Conservation (phyloP, 2,797 vertebrate genomes). For the Leucoraja ocellata region DNA sequence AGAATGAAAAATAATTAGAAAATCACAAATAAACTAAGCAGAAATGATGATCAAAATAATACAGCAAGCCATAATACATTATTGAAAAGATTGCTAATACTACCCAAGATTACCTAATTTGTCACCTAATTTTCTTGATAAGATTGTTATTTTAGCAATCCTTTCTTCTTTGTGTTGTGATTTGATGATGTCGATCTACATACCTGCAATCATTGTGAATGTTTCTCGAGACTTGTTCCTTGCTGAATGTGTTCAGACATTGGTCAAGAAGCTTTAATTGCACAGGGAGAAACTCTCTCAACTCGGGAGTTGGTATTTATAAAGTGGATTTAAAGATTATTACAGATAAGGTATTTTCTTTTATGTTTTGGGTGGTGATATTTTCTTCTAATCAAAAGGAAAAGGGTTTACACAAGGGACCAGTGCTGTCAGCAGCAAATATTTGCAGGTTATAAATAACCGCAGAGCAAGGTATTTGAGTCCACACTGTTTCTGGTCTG, state of each 20-base stretch:
- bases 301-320: neutral
- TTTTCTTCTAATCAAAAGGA: neutral
- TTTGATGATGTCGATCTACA: neutral
- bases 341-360: neutral
- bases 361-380: neutral
- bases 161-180: neutral
- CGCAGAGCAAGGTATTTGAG: neutral
- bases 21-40: neutral
- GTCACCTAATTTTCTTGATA: neutral
- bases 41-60: neutral
- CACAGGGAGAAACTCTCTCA: neutral
- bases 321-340: neutral
- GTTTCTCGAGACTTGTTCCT: neutral
- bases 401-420: neutral
- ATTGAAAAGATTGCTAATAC: neutral
- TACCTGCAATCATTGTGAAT: neutral
- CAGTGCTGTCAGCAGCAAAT: too few relatives aligned
- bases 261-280: neutral
- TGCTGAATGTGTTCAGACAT: neutral
- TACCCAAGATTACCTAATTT: neutral
- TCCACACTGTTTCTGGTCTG: neutral
- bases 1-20: neutral
- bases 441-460: neutral
- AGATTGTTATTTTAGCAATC: neutral
- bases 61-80: neutral